phyloP scores from a whole-genome alignment of 1,140 invertebrate species.

The Drosophila takahashii region DNA sequence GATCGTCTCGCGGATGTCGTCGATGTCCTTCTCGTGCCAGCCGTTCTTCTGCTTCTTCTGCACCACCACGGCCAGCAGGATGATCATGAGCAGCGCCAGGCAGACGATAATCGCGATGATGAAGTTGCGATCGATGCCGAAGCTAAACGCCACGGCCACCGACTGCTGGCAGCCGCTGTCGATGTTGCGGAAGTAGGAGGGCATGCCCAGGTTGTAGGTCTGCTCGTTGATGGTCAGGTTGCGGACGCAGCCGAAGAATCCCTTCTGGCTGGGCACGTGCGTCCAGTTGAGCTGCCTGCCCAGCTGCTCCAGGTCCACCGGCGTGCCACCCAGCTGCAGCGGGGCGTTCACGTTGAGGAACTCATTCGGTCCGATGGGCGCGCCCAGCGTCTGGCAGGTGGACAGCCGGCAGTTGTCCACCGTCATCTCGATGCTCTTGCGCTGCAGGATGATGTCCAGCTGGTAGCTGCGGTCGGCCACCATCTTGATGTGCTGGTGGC shows the following conservation, averaged over 20 bases:
- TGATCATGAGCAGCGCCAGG: conserved; percentile 90
- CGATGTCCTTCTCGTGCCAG: conserved; percentile 94
- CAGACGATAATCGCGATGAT: conserved; percentile 93
- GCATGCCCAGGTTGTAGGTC: conserved; percentile 91
- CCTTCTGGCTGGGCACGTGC: conserved; percentile 87
- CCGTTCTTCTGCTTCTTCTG: conserved; percentile 94
- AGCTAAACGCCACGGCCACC: conserved; percentile 90
- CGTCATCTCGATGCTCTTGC: conserved; percentile 90
- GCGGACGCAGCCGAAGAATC: conserved; percentile 94
- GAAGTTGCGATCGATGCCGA: conserved; percentile 93
- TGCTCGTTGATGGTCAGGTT: conserved; percentile 93
- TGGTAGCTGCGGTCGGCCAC: conserved; percentile 92
- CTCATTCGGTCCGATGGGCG: conserved; percentile 89
- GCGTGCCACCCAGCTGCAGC: conserved; percentile 93
- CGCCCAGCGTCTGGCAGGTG: conserved; percentile 89
- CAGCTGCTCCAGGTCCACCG: conserved; percentile 87
- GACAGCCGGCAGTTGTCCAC: conserved; percentile 91
- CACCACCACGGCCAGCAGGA: conserved; percentile 94
- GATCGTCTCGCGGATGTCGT: conserved; percentile 98
- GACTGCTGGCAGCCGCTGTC: conserved; percentile 89
- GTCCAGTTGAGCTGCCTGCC: conserved; percentile 88
- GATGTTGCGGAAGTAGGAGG: conserved; percentile 88
- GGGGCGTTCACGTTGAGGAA: conserved; percentile 95
- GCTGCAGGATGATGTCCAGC: conserved; percentile 92
- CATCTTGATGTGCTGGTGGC: conserved; percentile 90